Percentiles rank a stretch among this genome's conserved stretches.
These are phyloP conservation scores for Lepus timidus DNA, from an alignment of 2,113 vertebrate genomes.

Conservation along the genomic window DNA sequence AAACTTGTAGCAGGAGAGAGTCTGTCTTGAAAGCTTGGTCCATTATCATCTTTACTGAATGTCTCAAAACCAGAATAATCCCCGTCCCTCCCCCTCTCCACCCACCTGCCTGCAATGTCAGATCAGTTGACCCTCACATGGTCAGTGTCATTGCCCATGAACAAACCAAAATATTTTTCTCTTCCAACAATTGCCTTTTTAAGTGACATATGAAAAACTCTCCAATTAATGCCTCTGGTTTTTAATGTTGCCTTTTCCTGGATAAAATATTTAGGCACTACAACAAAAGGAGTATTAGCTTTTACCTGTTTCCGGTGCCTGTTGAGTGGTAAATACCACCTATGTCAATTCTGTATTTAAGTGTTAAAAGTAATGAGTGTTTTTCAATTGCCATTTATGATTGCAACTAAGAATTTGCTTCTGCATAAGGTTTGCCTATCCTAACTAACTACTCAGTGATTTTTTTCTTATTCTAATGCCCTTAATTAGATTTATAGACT, in stretches of 20 bases:
- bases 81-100: rapidly evolving
- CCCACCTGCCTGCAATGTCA: rapidly evolving
- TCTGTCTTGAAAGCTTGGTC: background rate
- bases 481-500: conserved; percentile 90
- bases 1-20: background rate
- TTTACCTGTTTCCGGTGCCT: background rate
- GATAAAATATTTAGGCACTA: background rate
- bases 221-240: background rate
- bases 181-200: background rate
- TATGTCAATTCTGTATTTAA: conserved; percentile 35
- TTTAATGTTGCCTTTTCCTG: background rate
- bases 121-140: background rate
- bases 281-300: background rate
- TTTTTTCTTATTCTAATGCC: conserved; percentile 85
- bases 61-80: background rate
- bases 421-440: conserved; percentile 78
- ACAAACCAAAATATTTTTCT: background rate
- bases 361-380: conserved; percentile 74
- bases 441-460: conserved; percentile 83
- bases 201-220: background rate
- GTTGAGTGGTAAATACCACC: background rate
- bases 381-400: conserved; percentile 83
- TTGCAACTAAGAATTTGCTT: conserved; percentile 78
- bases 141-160: background rate
- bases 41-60: too few relatives aligned